Evolutionary conservation across 35 echinoderm and acorn worm species (phyloP).

Genomic region (Antedon bifida): DNA sequence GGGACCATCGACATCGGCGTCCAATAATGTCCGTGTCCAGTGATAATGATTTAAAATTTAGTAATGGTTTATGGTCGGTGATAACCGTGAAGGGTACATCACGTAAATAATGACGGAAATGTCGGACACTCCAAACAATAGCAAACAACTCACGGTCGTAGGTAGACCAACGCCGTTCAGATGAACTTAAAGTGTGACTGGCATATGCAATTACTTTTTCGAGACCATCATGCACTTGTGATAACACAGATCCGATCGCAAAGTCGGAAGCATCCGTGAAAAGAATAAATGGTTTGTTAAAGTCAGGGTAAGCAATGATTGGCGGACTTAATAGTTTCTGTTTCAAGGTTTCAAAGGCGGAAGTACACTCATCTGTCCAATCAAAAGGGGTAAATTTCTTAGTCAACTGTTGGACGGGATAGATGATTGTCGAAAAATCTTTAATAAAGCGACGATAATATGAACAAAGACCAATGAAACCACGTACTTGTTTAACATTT

Average conservation of each 20-base stretch:
- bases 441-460: conserved; percentile 23
- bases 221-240: neutral
- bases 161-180: neutral
- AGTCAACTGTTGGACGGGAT: conserved; percentile 9
- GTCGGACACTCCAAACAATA: neutral
- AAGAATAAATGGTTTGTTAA: conserved; percentile 3
- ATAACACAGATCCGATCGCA: conserved; percentile 18
- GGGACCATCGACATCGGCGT: too few relatives aligned
- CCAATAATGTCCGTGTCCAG: too few relatives aligned
- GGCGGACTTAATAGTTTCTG: neutral
- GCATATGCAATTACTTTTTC: too few relatives aligned
- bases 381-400: neutral
- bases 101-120: neutral
- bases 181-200: too few relatives aligned
- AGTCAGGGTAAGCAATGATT: conserved; percentile 14
- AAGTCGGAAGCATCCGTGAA: conserved; percentile 23
- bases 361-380: neutral
- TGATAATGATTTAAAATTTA: too few relatives aligned
- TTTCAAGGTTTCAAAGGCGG: conserved; percentile 10
- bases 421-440: conserved; percentile 8
- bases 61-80: too few relatives aligned
- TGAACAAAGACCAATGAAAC: conserved; percentile 10
- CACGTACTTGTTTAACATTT: neutral
- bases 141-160: conserved; percentile 6
- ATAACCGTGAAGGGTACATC: too few relatives aligned